phyloP scores from a whole-genome alignment of 1,140 invertebrate genomes.

The Odontomachus brunneus region DNA sequence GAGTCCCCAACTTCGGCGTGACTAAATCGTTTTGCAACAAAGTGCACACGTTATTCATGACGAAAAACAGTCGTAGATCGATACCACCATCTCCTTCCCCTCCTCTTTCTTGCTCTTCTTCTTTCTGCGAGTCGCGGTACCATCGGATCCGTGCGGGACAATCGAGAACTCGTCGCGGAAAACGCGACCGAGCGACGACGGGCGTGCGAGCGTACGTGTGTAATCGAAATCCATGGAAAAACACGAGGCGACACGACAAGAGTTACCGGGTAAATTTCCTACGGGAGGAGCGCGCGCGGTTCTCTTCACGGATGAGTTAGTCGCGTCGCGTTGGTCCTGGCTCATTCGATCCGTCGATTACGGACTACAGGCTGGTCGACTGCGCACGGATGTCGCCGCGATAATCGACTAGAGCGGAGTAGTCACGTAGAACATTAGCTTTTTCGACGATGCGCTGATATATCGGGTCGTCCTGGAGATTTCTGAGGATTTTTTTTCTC shows the following conservation, averaged over 20 bases:
- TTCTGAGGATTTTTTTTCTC: too few species aligned
- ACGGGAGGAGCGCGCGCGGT: constrained; percentile 14
- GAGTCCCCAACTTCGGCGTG: too few species aligned
- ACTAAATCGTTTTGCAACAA: too few species aligned
- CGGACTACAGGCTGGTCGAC: constrained; percentile 22
- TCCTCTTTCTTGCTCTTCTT: too few species aligned
- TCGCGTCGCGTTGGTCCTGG: constrained; percentile 32
- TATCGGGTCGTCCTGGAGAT: background rate
- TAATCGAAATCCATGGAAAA: constrained; percentile 45
- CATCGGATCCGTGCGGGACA: background rate
- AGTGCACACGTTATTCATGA: too few species aligned
- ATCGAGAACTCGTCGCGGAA: background rate
- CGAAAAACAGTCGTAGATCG: too few species aligned
- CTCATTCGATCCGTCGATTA: constrained; percentile 50
- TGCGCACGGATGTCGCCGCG: constrained; percentile 30
- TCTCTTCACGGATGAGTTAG: constrained; percentile 44
- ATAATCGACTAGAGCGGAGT: constrained; percentile 25
- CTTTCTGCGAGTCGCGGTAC: too few species aligned
- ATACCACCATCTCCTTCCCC: too few species aligned
- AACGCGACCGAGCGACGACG: background rate
- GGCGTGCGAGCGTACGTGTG: background rate
- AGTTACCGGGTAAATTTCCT: constrained; percentile 56
- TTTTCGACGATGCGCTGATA: background rate
- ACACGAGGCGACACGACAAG: constrained; percentile 28
- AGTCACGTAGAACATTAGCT: constrained; percentile 44